Base-by-base conservation (phyloP, 1,140 invertebrate species). In the Sipha flava region DNA sequence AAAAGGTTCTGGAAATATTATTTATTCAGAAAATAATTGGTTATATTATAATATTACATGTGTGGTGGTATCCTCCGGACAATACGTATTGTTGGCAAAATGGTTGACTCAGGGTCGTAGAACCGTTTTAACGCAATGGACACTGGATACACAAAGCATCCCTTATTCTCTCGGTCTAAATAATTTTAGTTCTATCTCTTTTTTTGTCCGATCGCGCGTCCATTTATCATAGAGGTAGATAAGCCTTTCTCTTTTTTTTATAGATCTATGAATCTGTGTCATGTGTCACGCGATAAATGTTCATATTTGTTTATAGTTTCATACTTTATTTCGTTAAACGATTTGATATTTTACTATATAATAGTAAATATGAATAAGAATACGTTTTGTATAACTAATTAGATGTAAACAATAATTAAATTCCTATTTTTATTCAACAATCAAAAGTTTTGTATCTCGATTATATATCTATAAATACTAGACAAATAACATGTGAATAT, bases 1-100 rank as follows among this genome's bases (percentile, higher is more conserved):
- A 47, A 72, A 72, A 72, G 40, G 23, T 72, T 31, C 23, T 45
- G 16, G 23, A 72, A 23, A 47, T 49, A 31, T 72, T 72, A 49
- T 72, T 72, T 72, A 49, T 72, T 72, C 29, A 31, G 45, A 23
- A 49, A 49, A 72, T 72, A 49, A 52, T 72, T 72, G 68, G 23
- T 72, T 72, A 52, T 72, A 72, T 70, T 72, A 72, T 72, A 72
- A 29, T 72, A 72, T n/a, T 29, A 72, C 43, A 34, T 52, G 68
- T 29, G 68, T 72, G 57, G 21, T 26, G 29, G 23, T 72, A 72
- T 72, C 29, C 47, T 72, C 14, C 68, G 43, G 47, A 72, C 68
- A 72, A 72, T 72, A 47, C 45, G 68, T 45, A 72, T 72, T 72
- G 68, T 72, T 72, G 68, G 23, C 45, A 34, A 52, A 72, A 72